phyloP scores from a whole-genome alignment of 23 tunicate species.

The Trididemnum miniatum region DNA sequence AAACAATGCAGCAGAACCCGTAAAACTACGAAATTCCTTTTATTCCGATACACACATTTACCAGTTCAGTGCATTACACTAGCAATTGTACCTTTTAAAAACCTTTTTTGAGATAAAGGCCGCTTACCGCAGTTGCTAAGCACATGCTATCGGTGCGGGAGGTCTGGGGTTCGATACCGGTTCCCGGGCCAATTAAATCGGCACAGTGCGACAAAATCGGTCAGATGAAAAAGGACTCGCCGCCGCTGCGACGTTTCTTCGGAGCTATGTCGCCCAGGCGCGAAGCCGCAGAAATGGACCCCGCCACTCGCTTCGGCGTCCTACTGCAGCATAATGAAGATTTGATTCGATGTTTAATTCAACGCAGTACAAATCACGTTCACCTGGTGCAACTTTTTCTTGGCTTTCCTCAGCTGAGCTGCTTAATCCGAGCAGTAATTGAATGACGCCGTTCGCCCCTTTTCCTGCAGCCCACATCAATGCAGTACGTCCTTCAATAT shows the following conservation, averaged over 20 bases:
- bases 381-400: background rate
- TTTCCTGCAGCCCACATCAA: conserved; percentile 97
- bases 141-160: too few species aligned
- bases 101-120: too few species aligned
- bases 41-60: too few species aligned
- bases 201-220: too few species aligned
- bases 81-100: too few species aligned
- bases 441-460: conserved; percentile 77
- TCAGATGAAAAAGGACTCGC: too few species aligned
- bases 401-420: background rate
- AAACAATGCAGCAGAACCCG: too few species aligned
- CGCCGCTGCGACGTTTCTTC: background rate
- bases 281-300: background rate
- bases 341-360: background rate
- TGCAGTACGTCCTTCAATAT: conserved; percentile 80
- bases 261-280: background rate
- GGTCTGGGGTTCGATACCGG: too few species aligned
- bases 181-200: too few species aligned
- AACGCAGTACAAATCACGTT: background rate
- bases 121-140: too few species aligned
- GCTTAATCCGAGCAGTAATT: conserved; percentile 42
- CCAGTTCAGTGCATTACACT: too few species aligned
- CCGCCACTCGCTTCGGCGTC: background rate
- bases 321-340: background rate
- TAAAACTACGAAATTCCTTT: too few species aligned